phyloP scores from a whole-genome alignment of 2,113 vertebrate species.

The Pelusios castaneus region DNA sequence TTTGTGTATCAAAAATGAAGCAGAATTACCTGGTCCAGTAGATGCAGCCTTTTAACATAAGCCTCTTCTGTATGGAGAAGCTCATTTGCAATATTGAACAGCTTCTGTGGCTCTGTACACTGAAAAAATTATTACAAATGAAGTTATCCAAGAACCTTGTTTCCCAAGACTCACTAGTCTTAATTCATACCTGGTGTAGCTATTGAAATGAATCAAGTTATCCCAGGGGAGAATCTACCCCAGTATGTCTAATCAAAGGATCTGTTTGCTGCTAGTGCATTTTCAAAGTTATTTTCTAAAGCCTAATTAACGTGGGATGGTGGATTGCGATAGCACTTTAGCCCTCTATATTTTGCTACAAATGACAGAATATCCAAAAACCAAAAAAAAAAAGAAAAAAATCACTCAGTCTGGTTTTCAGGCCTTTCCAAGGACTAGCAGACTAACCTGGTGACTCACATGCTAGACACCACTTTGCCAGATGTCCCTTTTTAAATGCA shows the following conservation, averaged over 20 bases:
- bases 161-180: background rate
- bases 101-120: conserved; percentile 88
- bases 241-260: background rate
- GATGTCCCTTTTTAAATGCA: background rate
- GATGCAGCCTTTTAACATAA: conserved; percentile 92
- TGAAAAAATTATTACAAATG: conserved; percentile 57
- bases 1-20: background rate
- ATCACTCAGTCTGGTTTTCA: background rate
- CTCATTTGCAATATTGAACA: conserved; percentile 94
- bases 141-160: background rate
- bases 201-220: background rate
- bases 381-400: background rate
- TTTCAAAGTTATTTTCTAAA: conserved; percentile 24
- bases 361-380: background rate
- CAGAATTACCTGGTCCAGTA: conserved; percentile 92
- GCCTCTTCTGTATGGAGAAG: conserved; percentile 96
- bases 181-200: background rate
- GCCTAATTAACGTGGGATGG: background rate
- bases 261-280: background rate
- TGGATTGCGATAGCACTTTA: background rate
- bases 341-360: background rate
- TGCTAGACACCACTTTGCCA: background rate
- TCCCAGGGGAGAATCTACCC: background rate
- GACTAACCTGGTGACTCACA: background rate
- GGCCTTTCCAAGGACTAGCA: background rate